Percentiles rank a stretch among this genome's conserved stretches.
Evolutionary conservation across 1,140 invertebrate species (phyloP).

Genomic region (Manduca sexta): DNA sequence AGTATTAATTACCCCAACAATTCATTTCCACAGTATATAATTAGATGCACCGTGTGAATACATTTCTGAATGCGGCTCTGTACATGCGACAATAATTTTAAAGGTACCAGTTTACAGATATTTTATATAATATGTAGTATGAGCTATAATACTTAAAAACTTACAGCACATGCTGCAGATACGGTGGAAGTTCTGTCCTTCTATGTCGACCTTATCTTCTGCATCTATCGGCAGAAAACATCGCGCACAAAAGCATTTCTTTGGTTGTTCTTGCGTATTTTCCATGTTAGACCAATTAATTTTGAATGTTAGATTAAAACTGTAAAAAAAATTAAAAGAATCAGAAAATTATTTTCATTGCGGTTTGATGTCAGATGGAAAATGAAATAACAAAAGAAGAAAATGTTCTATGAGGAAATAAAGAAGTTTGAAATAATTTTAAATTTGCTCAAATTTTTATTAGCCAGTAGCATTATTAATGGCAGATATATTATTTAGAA

Average conservation of each 20-base stretch:
- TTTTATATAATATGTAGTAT: too few species aligned
- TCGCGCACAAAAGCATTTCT: conserved; percentile 58
- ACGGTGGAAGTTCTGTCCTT: conserved; percentile 56
- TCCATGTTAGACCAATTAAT: conserved; percentile 38
- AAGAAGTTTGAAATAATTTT: not conserved
- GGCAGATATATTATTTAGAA: too few species aligned
- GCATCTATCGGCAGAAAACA: conserved; percentile 52
- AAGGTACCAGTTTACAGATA: too few species aligned
- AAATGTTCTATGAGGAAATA: conserved; percentile 4
- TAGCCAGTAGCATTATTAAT: too few species aligned
- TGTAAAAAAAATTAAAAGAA: conserved; percentile 20
- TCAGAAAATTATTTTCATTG: conserved; percentile 39
- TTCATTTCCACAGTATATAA: not conserved
- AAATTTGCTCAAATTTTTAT: too few species aligned
- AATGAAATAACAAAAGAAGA: conserved; percentile 20
- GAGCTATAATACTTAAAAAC: conserved; percentile 12
- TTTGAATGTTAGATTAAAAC: conserved; percentile 23
- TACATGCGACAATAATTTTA: too few species aligned
- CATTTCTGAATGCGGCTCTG: too few species aligned
- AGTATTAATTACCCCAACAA: too few species aligned
- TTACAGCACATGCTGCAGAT: conserved; percentile 62
- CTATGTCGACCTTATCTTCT: conserved; percentile 55
- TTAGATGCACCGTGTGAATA: not conserved
- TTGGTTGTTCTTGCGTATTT: conserved; percentile 37
- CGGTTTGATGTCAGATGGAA: conserved; percentile 16